A percentile compares a stretch with the other conserved stretches of the same genome.
Evolutionary conservation across 2,888 invertebrate genomes (phyloP).

Genomic region (Siphonodentalium dalli): DNA sequence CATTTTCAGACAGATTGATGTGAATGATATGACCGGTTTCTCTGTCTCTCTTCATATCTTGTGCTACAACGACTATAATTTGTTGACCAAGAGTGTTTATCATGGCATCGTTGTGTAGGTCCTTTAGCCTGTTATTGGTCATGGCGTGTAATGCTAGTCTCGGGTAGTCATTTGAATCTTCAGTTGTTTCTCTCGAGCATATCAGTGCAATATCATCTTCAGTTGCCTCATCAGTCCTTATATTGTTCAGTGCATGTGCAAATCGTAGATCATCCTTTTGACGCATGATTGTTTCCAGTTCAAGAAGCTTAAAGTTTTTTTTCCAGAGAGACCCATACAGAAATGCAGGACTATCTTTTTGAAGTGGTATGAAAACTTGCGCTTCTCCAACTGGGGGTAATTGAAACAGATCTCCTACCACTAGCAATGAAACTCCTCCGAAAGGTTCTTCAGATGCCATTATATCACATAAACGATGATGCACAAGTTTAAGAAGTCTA

Average conservation of each 20-base stretch:
- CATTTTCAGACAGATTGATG: too few relatives aligned
- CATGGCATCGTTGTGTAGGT: constrained; percentile 12
- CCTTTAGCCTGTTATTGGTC: constrained; percentile 16
- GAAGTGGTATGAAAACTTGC: constrained; percentile 3
- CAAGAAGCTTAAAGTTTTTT: constrained; percentile 5
- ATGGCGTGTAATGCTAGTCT: constrained; percentile 15
- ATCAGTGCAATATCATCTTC: constrained; percentile 18
- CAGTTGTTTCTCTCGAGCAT: constrained; percentile 4
- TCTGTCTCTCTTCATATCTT: background rate
- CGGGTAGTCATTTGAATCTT: background rate
- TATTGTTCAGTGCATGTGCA: constrained; percentile 21
- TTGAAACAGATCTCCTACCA: constrained; percentile 20
- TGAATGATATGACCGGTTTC: too few relatives aligned
- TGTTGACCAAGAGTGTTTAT: background rate
- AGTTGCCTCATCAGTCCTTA: constrained; percentile 6
- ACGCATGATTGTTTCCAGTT: constrained; percentile 19
- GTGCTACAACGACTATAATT: background rate
- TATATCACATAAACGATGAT: constrained; percentile 25
- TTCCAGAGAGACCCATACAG: constrained; percentile 14
- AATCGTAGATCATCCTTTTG: constrained; percentile 22
- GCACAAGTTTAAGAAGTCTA: constrained; percentile 25
- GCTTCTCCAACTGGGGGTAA: constrained; percentile 12
- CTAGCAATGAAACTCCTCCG: constrained; percentile 16
- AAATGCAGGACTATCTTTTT: constrained; percentile 4
- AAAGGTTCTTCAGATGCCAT: constrained; percentile 15